A percentile compares a stretch with the other conserved stretches of the same genome.
Evolutionary conservation across 2,113 vertebrate genomes (phyloP).

Genomic region (Aptenodytes patagonicus): DNA sequence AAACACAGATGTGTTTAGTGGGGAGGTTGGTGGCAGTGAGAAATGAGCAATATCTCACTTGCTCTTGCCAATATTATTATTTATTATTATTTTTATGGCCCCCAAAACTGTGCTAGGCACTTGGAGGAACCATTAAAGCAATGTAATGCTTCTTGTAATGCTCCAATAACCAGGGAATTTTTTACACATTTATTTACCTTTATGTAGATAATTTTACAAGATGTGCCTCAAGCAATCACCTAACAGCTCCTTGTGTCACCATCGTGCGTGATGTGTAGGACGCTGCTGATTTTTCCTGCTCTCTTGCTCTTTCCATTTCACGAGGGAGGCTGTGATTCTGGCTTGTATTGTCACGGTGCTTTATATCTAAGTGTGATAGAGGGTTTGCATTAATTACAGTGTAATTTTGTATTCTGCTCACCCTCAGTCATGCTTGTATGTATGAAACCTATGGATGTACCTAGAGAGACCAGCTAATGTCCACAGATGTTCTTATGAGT

Average conservation of each 20-base stretch:
- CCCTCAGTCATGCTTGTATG: not conserved
- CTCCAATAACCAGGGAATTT: not conserved
- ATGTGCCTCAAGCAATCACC: not conserved
- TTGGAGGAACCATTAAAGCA: not conserved
- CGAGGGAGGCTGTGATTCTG: not conserved
- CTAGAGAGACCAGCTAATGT: not conserved
- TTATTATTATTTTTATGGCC: slow-evolving; percentile 2
- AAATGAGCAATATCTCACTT: not conserved
- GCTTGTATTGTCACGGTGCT: not conserved
- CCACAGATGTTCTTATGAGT: not conserved
- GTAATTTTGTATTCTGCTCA: not conserved
- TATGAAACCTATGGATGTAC: not conserved
- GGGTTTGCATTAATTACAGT: not conserved
- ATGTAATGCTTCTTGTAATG: not conserved
- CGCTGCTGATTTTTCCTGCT: not conserved
- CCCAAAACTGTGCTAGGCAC: not conserved
- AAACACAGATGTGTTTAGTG: not conserved
- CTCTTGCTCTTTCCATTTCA: not conserved
- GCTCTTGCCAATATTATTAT: not conserved
- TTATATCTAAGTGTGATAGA: not conserved
- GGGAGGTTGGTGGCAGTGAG: not conserved
- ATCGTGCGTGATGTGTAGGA: not conserved
- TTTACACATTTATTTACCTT: not conserved
- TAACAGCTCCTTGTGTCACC: not conserved
- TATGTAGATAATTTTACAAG: not conserved